Conservation (phyloP, 2,113 vertebrate species). For the Bujurquina vittata region DNA sequence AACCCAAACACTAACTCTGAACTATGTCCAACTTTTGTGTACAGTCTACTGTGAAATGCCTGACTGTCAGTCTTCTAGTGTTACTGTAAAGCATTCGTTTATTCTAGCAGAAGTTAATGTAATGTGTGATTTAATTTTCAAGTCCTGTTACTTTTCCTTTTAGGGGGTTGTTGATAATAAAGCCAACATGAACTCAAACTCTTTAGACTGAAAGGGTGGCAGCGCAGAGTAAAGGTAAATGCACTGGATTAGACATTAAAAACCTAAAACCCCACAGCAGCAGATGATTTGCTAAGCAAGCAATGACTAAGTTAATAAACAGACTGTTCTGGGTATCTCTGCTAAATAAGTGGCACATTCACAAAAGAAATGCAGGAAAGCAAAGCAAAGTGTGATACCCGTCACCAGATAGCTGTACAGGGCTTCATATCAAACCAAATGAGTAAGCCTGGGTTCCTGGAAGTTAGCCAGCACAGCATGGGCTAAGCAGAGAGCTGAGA, state of each 20-base stretch:
- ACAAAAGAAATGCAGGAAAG: background rate
- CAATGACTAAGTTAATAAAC: background rate
- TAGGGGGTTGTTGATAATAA: background rate
- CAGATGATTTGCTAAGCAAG: background rate
- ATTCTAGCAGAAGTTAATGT: too few species aligned
- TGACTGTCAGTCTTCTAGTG: background rate
- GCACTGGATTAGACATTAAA: background rate
- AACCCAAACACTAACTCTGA: too few species aligned
- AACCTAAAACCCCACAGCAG: background rate
- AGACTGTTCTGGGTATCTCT: background rate
- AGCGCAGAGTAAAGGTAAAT: background rate
- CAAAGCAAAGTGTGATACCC: background rate
- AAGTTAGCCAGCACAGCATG: background rate
- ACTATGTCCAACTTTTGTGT: background rate
- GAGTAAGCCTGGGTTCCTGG: background rate
- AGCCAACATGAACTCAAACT: background rate
- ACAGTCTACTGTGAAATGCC: background rate
- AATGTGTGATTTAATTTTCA: background rate
- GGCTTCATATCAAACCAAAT: background rate
- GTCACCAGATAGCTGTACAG: background rate
- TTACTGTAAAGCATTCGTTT: background rate
- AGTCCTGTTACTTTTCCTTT: background rate
- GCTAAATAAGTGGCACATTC: background rate
- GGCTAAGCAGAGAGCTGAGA: background rate
- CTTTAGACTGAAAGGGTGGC: background rate